A percentile compares a stretch with the other conserved stretches of the same genome.
These are phyloP conservation scores for Pyrgilauda ruficollis DNA, from an alignment of 2,113 vertebrate genomes.

Conservation along the genomic window DNA sequence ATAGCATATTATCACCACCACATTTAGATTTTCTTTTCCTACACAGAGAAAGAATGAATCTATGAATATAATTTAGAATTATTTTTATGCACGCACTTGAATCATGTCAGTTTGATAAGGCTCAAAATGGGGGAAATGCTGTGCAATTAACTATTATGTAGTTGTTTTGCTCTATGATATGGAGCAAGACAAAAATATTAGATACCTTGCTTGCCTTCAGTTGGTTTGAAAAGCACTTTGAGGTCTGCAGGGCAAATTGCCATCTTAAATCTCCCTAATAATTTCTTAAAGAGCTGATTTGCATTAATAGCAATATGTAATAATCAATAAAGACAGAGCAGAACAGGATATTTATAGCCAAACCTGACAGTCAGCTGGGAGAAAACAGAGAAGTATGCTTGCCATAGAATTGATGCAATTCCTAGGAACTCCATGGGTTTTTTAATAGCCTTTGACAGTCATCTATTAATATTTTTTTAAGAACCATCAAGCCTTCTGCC, in stretches of 20 bases:
- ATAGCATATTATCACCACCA: background rate
- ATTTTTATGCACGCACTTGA: background rate
- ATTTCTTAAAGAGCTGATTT: background rate
- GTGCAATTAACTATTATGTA: background rate
- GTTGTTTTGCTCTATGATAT: background rate
- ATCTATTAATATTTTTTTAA: background rate
- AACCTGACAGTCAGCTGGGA: background rate
- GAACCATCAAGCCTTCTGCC: background rate
- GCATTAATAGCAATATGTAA: background rate
- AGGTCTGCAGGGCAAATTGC: background rate
- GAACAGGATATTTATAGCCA: background rate
- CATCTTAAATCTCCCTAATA: background rate
- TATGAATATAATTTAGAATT: background rate
- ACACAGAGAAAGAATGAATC: background rate
- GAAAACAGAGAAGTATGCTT: background rate
- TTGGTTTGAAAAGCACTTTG: background rate
- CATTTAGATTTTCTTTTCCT: background rate
- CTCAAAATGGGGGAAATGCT: background rate
- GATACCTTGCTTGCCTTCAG: background rate
- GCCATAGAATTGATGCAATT: background rate
- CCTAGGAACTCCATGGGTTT: background rate
- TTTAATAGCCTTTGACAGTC: background rate
- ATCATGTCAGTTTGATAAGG: background rate
- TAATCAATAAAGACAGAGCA: background rate
- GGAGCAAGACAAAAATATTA: background rate